Evolutionary conservation across 2,113 vertebrate genomes (phyloP).

Genomic region (Neopipo cinnamomea): DNA sequence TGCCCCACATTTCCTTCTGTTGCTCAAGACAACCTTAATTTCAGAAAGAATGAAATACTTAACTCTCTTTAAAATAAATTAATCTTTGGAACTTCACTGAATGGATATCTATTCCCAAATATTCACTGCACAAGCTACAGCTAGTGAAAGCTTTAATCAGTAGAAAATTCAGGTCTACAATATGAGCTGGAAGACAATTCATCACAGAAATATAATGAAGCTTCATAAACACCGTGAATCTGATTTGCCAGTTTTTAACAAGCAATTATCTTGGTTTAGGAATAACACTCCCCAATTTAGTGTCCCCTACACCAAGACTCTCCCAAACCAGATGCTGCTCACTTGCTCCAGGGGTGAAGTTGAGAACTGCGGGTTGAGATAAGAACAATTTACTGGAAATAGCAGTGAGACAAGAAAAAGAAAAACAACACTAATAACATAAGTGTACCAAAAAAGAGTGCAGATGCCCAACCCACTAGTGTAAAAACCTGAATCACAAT

Average conservation of each 20-base stretch:
- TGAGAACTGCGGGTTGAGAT: background rate
- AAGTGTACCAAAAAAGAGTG: background rate
- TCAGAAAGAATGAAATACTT: background rate
- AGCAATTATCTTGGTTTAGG: background rate
- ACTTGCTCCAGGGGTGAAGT: background rate
- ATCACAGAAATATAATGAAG: background rate
- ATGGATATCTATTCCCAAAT: background rate
- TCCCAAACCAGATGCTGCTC: background rate
- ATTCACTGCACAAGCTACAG: background rate
- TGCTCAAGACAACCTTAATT: background rate
- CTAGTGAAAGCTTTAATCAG: background rate
- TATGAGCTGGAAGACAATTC: fast-evolving
- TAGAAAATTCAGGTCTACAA: background rate
- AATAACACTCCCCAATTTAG: background rate
- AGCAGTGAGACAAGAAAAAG: background rate
- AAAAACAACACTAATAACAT: background rate
- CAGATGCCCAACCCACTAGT: background rate
- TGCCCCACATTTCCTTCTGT: background rate
- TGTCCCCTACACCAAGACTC: background rate
- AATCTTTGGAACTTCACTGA: background rate
- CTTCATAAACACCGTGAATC: background rate
- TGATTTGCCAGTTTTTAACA: background rate
- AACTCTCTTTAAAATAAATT: background rate
- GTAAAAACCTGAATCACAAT: background rate
- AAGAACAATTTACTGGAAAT: background rate